These are phyloP conservation scores for Argya squamiceps DNA, from an alignment of 2,797 vertebrate genomes.

Conservation along the genomic window DNA sequence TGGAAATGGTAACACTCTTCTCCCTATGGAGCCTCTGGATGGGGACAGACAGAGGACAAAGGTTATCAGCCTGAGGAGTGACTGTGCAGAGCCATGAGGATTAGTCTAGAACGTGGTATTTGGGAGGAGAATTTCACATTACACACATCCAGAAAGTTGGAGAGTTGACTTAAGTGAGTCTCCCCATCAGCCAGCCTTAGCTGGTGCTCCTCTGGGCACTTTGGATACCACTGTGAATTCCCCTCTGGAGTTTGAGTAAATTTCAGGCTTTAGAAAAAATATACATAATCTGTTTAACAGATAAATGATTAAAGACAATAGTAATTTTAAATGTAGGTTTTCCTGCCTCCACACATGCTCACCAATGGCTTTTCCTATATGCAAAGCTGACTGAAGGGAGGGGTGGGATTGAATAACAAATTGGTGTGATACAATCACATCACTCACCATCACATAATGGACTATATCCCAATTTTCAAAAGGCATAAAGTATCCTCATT, in stretches of 20 bases:
- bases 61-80: not conserved
- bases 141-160: not conserved
- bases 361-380: constrained; percentile 64
- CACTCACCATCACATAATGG: constrained; percentile 84
- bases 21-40: not conserved
- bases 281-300: not conserved
- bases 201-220: not conserved
- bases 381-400: constrained; percentile 77
- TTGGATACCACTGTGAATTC: not conserved
- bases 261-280: not conserved
- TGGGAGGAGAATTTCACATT: not conserved
- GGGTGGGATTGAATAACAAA: constrained; percentile 82
- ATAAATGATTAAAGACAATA: constrained; percentile 18
- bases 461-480: constrained; percentile 83
- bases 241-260: not conserved
- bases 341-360: not conserved
- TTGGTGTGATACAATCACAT: constrained; percentile 81
- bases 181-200: not conserved
- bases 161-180: not conserved
- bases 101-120: not conserved
- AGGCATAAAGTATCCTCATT: constrained; percentile 86
- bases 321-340: constrained; percentile 2
- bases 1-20: not conserved
- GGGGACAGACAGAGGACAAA: not conserved
- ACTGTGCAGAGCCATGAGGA: not conserved